Base-by-base conservation (phyloP, 2,888 invertebrate genomes). In the Orthosia gracilis region DNA sequence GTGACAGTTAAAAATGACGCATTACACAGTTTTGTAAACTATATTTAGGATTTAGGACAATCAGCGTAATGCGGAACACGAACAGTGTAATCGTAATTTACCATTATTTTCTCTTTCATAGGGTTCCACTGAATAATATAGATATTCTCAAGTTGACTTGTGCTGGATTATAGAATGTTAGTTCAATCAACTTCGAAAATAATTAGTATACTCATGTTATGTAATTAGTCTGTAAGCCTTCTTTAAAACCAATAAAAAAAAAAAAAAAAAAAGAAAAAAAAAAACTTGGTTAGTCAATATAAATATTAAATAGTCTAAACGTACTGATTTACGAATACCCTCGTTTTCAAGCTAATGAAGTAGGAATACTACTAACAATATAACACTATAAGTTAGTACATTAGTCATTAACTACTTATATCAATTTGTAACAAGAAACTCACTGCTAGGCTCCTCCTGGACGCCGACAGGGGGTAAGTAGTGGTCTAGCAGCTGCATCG, bases 401-500 rank as follows among this genome's bases (percentile, higher is more conserved):
- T 31, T 31, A 31, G 31, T 31, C 31, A 40, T 1, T 9, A 9
- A 40, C 58, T 26, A 58, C 17, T 49, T 49, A 17, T 49, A 18
- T 50, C 4, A 21, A 52, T 21, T 40, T 67, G 1, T 18, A 54
- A 15, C 13, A 26, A 17, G 21, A 15, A 65, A 91, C 92, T 89
- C 92, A 93, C 96, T 94, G 69, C 93, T 91, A 63, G 97, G 96
- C 59, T 96, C 96, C 84, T 97, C 97, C 45, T 97, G 96, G 7
- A 95, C 88, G 3, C 92, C 93, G 0, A 93, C 91, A 92, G 89
- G 96, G 88, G 92, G 98, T 83, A 98, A 97, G 91, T 98, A 98
- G 89, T 97, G 97, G 92, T 98, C 98, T 15, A 98, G 93, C 81
- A 98, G 95, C 76, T 97, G 97, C 94, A 98, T 98, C 26, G 98